Conservation (phyloP, 2,797 vertebrate species). For the Xyrichtys novacula region DNA sequence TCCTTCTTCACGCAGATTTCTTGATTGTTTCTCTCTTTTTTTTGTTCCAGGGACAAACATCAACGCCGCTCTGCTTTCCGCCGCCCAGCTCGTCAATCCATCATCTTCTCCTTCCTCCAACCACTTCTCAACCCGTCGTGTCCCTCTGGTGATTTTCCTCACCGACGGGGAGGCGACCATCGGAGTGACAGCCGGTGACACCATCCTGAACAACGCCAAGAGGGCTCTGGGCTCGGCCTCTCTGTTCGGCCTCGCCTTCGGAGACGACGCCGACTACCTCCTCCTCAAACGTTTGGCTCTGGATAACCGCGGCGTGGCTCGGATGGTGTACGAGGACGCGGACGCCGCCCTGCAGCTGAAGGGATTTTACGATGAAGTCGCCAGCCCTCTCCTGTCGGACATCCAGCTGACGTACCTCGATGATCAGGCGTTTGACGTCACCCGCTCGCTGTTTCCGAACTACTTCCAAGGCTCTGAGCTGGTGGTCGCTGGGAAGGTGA, state of each 20-base stretch:
- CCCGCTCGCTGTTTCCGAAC: slow-evolving; percentile 85
- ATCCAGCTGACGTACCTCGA: slow-evolving; percentile 87
- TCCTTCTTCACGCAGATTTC: neutral
- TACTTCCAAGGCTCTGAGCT: slow-evolving; percentile 91
- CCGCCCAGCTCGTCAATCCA: slow-evolving; percentile 86
- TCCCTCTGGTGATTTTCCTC: slow-evolving; percentile 89
- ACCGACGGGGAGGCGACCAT: slow-evolving; percentile 90
- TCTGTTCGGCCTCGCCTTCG: slow-evolving; percentile 90
- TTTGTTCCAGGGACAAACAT: slow-evolving; percentile 88
- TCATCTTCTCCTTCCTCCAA: slow-evolving; percentile 57
- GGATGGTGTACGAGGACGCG: slow-evolving; percentile 87
- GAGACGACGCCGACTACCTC: slow-evolving; percentile 89
- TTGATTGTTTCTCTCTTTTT: neutral
- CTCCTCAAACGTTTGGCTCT: slow-evolving; percentile 85
- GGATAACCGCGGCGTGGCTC: slow-evolving; percentile 86
- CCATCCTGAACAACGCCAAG: slow-evolving; percentile 86
- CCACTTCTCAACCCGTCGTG: slow-evolving; percentile 63
- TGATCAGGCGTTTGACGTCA: slow-evolving; percentile 83
- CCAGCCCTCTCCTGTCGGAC: slow-evolving; percentile 88
- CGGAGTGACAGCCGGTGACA: slow-evolving; percentile 81
- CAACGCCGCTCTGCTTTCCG: slow-evolving; percentile 87
- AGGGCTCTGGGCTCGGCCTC: slow-evolving; percentile 80
- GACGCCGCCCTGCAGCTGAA: slow-evolving; percentile 88
- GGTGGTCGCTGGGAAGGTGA: slow-evolving; percentile 87
- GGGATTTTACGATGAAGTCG: slow-evolving; percentile 89